phyloP scores from a whole-genome alignment of 2,113 vertebrate species.

The Dascyllus trimaculatus region DNA sequence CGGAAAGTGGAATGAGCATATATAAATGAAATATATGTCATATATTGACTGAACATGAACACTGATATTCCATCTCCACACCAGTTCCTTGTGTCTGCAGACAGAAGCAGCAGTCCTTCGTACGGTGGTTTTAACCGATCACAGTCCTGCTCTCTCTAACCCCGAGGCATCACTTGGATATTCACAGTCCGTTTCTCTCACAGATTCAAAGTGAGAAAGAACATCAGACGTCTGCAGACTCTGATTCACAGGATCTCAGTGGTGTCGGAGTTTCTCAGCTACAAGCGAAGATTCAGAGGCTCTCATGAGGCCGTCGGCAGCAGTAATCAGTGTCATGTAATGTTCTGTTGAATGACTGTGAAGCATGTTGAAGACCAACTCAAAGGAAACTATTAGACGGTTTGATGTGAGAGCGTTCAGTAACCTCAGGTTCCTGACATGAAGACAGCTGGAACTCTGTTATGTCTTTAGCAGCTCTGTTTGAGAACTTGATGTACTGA shows the following conservation, averaged over 20 bases:
- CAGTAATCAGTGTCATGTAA: neutral
- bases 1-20: too few species aligned
- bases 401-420: slow-evolving; percentile 1
- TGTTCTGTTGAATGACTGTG: too few species aligned
- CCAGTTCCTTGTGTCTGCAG: too few species aligned
- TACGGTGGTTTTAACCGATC: too few species aligned
- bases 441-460: too few species aligned
- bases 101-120: too few species aligned
- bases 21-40: too few species aligned
- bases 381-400: neutral
- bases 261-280: neutral
- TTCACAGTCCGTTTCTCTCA: slow-evolving; percentile 30
- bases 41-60: too few species aligned
- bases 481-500: too few species aligned
- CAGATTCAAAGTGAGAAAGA: slow-evolving; percentile 46
- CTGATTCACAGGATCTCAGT: slow-evolving; percentile 32
- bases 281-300: neutral
- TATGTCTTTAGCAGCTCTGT: too few species aligned
- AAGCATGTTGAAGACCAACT: neutral
- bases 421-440: too few species aligned
- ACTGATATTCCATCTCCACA: too few species aligned
- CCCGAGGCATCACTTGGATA: slow-evolving; percentile 6
- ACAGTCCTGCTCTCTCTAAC: neutral
- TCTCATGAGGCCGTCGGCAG: neutral
- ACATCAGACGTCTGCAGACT: slow-evolving; percentile 19